Percentiles rank a stretch among this genome's conserved stretches.
These are phyloP conservation scores for Tortricodes alternella DNA, from an alignment of 2,888 invertebrate species.

Conservation along the genomic window DNA sequence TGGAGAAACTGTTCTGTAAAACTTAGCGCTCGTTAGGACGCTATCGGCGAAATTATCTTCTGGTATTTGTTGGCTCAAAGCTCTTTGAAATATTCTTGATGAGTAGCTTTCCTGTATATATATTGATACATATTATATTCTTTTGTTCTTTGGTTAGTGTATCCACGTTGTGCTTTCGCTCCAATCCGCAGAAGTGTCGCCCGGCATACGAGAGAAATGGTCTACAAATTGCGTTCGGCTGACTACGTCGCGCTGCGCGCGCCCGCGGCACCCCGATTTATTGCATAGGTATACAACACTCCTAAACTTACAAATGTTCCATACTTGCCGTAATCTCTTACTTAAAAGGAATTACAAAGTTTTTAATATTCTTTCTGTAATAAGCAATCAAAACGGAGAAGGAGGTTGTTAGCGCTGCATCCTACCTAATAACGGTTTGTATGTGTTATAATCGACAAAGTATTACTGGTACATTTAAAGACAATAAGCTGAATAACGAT, in stretches of 20 bases:
- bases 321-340: constrained; percentile 4
- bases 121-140: not conserved
- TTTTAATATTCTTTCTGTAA: too few relatives aligned
- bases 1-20: constrained; percentile 24
- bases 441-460: not conserved
- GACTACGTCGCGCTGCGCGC: constrained; percentile 40
- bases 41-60: constrained; percentile 19
- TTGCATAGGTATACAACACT: constrained; percentile 27
- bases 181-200: constrained; percentile 64
- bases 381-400: too few relatives aligned
- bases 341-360: not conserved
- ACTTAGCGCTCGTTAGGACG: constrained; percentile 27
- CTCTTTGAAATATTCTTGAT: not conserved
- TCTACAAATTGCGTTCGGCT: constrained; percentile 70
- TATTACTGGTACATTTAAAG: constrained; percentile 44
- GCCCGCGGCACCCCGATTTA: constrained; percentile 27
- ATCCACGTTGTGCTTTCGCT: constrained; percentile 53
- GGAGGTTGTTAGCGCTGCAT: too few relatives aligned
- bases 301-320: constrained; percentile 20
- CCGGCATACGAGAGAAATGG: constrained; percentile 67
- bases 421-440: too few relatives aligned
- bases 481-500: constrained; percentile 57
- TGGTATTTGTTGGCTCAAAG: not conserved
- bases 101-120: not conserved
- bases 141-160: constrained; percentile 29